A percentile compares a stretch with the other conserved stretches of the same genome.
Evolutionary conservation across 1,140 invertebrate species (phyloP).

Genomic region (Achatina immaculata): DNA sequence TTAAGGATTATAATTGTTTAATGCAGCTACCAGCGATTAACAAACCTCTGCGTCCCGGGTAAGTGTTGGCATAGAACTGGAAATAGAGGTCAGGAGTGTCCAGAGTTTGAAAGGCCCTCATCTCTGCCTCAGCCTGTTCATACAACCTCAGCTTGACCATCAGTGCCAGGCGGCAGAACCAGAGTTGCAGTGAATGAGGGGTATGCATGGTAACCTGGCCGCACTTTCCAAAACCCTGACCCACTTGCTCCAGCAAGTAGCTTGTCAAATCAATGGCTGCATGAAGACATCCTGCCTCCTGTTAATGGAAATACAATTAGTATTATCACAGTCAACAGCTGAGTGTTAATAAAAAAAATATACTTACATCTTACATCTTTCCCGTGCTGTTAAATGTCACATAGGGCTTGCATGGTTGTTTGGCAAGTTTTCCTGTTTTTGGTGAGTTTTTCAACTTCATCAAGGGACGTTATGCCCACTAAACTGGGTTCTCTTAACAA

Average conservation of each 20-base stretch:
- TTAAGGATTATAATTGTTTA: too few species aligned
- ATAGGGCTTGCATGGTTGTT: too few species aligned
- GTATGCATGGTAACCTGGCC: constrained; percentile 87
- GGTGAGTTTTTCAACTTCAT: too few species aligned
- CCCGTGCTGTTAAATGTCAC: too few species aligned
- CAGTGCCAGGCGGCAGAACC: constrained; percentile 90
- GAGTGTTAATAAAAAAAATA: too few species aligned
- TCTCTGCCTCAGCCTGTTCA: constrained; percentile 79
- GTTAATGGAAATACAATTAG: constrained; percentile 24
- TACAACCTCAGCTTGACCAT: constrained; percentile 85
- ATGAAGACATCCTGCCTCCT: constrained; percentile 75
- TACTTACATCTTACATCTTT: too few species aligned
- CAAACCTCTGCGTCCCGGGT: constrained; percentile 80
- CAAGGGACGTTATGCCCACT: too few species aligned
- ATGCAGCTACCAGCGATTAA: too few species aligned
- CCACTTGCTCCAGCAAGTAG: constrained; percentile 81
- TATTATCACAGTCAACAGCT: too few species aligned
- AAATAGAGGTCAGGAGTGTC: constrained; percentile 92
- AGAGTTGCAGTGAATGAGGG: constrained; percentile 82
- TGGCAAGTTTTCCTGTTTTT: too few species aligned
- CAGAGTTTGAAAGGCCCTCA: constrained; percentile 86
- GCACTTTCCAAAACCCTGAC: constrained; percentile 83
- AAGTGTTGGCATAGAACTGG: constrained; percentile 90
- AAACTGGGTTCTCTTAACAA: too few species aligned
- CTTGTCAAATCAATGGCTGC: constrained; percentile 90